These are phyloP conservation scores for Diabrotica virgifera DNA, from an alignment of 1,140 invertebrate genomes.

Conservation along the genomic window DNA sequence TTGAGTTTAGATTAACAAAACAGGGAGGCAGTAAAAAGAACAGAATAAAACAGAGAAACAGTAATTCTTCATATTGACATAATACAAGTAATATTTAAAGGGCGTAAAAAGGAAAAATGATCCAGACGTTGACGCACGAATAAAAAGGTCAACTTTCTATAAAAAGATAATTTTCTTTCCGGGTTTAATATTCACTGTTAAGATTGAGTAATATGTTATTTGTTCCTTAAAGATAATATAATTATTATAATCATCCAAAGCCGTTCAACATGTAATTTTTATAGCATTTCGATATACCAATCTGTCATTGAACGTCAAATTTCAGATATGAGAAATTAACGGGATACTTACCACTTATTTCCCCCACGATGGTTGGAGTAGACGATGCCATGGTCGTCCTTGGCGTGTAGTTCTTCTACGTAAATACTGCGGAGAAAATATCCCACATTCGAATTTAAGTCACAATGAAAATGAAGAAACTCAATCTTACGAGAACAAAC, in stretches of 20 bases:
- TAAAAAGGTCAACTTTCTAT: neutral
- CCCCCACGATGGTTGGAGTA: conserved; percentile 4
- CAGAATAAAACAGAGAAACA: too few species aligned
- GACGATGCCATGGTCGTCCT: conserved; percentile 11
- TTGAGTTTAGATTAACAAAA: too few species aligned
- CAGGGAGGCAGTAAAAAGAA: too few species aligned
- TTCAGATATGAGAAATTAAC: neutral
- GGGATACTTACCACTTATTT: conserved; percentile 10
- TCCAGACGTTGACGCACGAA: too few species aligned
- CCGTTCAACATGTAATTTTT: neutral
- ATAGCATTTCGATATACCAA: too few species aligned
- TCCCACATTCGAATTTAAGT: conserved; percentile 19
- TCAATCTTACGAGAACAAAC: conserved; percentile 18
- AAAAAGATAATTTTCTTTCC: neutral
- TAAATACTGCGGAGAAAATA: conserved; percentile 12
- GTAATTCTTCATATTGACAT: too few species aligned
- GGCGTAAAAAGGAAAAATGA: too few species aligned
- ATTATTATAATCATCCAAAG: neutral
- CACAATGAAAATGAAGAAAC: conserved; percentile 20
- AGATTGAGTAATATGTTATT: neutral
- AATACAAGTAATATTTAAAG: too few species aligned
- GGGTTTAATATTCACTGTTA: too few species aligned
- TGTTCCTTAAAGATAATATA: too few species aligned
- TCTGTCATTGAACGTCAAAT: conserved; percentile 11
- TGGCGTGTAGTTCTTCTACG: conserved; percentile 1